Percentiles rank a stretch among this genome's conserved stretches.
Evolutionary conservation across 2,888 invertebrate species (phyloP).

Genomic region (Leucania comma): DNA sequence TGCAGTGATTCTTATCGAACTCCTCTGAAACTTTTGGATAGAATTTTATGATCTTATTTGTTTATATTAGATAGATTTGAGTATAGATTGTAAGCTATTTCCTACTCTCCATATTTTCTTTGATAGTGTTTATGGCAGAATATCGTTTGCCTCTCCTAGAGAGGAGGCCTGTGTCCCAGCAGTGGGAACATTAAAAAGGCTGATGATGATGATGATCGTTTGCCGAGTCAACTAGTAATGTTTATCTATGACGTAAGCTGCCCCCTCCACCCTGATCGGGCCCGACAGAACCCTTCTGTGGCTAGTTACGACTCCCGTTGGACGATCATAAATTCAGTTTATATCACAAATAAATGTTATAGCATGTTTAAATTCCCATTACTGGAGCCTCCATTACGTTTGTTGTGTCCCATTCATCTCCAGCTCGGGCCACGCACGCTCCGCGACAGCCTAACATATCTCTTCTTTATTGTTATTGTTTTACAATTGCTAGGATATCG

Average conservation of each 20-base stretch:
- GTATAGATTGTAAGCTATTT: no score
- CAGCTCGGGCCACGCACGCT: background rate
- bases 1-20: no score
- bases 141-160: no score
- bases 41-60: no score
- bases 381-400: slow-evolving; percentile 10
- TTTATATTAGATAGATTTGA: no score
- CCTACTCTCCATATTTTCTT: no score
- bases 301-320: slow-evolving; percentile 9
- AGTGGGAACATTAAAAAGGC: no score
- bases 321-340: slow-evolving; percentile 27
- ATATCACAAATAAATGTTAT: slow-evolving; percentile 24
- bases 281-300: background rate
- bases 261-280: no score
- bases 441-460: slow-evolving; percentile 8
- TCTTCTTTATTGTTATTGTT: slow-evolving; percentile 27
- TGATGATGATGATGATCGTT: no score
- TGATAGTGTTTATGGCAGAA: no score
- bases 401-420: slow-evolving; percentile 1
- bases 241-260: background rate
- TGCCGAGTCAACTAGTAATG: background rate
- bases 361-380: slow-evolving; percentile 19
- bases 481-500: slow-evolving; percentile 20
- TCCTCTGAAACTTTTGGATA: no score
- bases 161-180: no score